phyloP scores from a whole-genome alignment of 53 echinoderm and acorn worm genomes.

The Apostichopus leukothele region DNA sequence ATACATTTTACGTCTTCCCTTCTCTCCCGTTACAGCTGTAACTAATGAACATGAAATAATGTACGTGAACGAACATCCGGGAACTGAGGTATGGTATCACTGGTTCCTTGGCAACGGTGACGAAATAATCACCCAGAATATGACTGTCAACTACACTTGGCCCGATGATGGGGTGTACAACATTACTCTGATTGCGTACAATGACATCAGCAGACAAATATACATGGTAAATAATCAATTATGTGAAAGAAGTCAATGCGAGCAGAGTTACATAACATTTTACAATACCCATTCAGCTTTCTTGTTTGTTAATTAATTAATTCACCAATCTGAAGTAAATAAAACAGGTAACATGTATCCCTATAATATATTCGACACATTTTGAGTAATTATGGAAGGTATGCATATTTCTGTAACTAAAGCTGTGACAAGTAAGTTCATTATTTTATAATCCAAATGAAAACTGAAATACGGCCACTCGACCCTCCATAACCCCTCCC shows the following conservation, averaged over 20 bases:
- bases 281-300: no score
- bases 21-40: slow-evolving; percentile 50
- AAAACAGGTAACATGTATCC: no score
- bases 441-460: no score
- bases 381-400: no score
- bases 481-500: no score
- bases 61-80: slow-evolving; percentile 66
- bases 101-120: slow-evolving; percentile 89
- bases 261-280: no score
- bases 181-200: slow-evolving; percentile 69
- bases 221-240: slow-evolving; percentile 51
- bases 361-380: no score
- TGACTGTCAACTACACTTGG: slow-evolving; percentile 77
- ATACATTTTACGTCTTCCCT: background rate
- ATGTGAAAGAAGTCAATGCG: background rate
- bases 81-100: slow-evolving; percentile 79
- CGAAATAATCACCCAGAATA: slow-evolving; percentile 65
- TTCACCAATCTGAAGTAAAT: no score
- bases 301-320: no score
- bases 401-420: no score
- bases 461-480: no score
- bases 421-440: no score
- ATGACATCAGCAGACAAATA: slow-evolving; percentile 76
- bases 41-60: slow-evolving; percentile 68
- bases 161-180: slow-evolving; percentile 80